These are phyloP conservation scores for Ornithoptera priamus DNA, from an alignment of 2,888 invertebrate species.

Conservation along the genomic window DNA sequence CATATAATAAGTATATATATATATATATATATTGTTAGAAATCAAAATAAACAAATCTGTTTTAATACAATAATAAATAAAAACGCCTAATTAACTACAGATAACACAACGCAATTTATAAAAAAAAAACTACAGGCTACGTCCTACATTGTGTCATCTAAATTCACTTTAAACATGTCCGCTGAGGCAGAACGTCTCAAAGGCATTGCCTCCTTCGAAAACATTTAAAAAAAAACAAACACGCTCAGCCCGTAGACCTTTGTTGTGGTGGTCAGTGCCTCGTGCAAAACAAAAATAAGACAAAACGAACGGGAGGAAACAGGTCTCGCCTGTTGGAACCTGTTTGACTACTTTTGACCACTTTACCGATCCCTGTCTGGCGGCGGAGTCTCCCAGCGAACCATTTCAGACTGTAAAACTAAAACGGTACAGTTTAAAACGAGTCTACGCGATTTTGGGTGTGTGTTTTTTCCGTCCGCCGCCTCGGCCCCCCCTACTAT, in stretches of 20 bases:
- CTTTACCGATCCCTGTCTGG: constrained; percentile 54
- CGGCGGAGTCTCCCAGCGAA: constrained; percentile 1
- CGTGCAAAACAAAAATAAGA: constrained; percentile 75
- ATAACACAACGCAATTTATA: neutral
- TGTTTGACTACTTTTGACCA: constrained; percentile 64
- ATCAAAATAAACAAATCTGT: neutral
- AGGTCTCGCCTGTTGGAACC: constrained; percentile 64
- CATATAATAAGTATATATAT: neutral
- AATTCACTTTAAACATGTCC: constrained; percentile 29
- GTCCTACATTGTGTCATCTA: constrained; percentile 24
- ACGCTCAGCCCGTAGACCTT: constrained; percentile 63
- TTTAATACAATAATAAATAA: neutral
- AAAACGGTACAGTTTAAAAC: constrained; percentile 9
- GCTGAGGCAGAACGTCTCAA: constrained; percentile 45
- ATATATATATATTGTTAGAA: neutral
- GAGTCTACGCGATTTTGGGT: neutral
- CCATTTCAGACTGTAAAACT: constrained; percentile 19
- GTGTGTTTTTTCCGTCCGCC: constrained; percentile 31
- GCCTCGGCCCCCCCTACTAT: constrained; percentile 50
- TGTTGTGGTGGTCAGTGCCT: constrained; percentile 80
- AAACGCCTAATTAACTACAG: neutral
- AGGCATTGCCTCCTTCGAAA: constrained; percentile 53
- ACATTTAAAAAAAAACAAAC: constrained; percentile 54
- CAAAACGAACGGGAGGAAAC: constrained; percentile 64
- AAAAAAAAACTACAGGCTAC: constrained; percentile 9